Conservation (phyloP, 2,113 vertebrate species). For the Martes martes region DNA sequence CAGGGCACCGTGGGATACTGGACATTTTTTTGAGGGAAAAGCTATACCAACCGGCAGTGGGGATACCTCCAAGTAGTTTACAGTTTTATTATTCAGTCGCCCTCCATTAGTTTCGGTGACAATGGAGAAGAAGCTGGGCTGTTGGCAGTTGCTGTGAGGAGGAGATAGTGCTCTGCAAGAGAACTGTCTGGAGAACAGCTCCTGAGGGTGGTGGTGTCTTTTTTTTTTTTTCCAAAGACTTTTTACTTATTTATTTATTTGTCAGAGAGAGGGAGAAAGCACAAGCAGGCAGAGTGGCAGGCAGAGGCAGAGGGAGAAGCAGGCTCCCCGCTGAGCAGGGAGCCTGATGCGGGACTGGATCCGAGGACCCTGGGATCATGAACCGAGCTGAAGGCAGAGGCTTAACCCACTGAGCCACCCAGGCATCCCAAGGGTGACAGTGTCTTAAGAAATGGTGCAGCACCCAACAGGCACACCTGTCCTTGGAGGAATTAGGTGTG, state of each 20-base stretch:
- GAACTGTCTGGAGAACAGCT: background rate
- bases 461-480: background rate
- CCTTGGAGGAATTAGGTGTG: background rate
- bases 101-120: background rate
- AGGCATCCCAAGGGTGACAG: too few relatives aligned
- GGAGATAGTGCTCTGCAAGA: background rate
- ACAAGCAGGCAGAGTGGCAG: too few relatives aligned
- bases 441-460: background rate
- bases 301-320: too few relatives aligned
- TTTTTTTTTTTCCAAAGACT: too few relatives aligned
- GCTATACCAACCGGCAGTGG: background rate
- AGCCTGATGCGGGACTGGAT: too few relatives aligned
- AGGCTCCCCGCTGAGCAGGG: too few relatives aligned
- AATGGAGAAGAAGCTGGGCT: background rate
- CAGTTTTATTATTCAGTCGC: background rate
- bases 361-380: too few relatives aligned
- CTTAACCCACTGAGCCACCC: too few relatives aligned
- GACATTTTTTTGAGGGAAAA: background rate
- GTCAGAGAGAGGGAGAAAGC: too few relatives aligned
- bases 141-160: background rate
- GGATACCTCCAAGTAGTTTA: background rate
- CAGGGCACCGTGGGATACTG: background rate
- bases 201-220: background rate
- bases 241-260: too few relatives aligned
- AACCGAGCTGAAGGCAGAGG: too few relatives aligned